These are phyloP conservation scores for Chaenogobius annularis DNA, from an alignment of 2,113 vertebrate species.

Conservation along the genomic window DNA sequence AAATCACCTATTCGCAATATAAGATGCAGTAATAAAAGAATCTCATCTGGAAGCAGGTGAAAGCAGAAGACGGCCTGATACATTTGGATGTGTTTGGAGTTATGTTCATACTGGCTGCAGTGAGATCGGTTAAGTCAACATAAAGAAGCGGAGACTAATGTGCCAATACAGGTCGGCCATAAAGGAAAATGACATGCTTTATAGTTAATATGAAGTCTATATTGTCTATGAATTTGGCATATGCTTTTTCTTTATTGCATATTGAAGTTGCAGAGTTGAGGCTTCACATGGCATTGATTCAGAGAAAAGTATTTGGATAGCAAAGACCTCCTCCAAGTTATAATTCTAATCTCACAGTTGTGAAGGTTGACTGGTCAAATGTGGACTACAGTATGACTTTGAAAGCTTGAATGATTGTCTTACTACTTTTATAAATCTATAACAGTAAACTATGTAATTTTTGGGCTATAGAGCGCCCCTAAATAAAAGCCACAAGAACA, in stretches of 20 bases:
- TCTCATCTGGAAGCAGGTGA: slow-evolving; percentile 13
- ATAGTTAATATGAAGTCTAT: slow-evolving; percentile 11
- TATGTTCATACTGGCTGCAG: background rate
- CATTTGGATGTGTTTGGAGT: background rate
- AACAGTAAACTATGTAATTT: too few species aligned
- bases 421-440: background rate
- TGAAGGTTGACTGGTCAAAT: background rate
- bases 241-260: background rate
- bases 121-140: background rate
- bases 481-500: too few species aligned
- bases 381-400: background rate
- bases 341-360: background rate
- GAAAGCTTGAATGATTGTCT: background rate
- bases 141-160: background rate
- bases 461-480: too few species aligned
- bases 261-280: background rate
- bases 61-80: slow-evolving; percentile 1
- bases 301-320: background rate
- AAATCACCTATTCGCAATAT: slow-evolving; percentile 16
- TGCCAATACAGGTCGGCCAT: background rate
- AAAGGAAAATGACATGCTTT: slow-evolving; percentile 7
- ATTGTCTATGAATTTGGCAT: slow-evolving; percentile 8
- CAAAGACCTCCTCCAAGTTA: background rate
- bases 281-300: background rate
- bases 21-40: slow-evolving; percentile 9